Percentiles rank a stretch among this genome's conserved stretches.
Conservation (phyloP, 2,888 invertebrate species). For the Masnerella sp. region DNA sequence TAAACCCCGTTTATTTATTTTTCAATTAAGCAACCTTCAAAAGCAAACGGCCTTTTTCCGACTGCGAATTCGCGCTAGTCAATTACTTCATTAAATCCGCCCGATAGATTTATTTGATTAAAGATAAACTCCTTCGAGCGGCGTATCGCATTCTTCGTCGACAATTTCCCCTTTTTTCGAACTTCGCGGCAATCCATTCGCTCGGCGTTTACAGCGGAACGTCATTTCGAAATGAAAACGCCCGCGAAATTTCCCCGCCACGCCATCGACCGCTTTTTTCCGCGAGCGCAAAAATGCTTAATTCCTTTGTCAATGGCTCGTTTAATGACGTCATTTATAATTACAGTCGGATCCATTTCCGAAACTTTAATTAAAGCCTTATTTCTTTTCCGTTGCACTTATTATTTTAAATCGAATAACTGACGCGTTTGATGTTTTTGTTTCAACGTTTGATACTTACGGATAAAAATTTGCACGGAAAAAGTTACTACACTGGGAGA, state of each 20-base stretch:
- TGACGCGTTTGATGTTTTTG: too few species aligned
- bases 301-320: too few species aligned
- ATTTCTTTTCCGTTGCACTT: too few species aligned
- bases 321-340: too few species aligned
- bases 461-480: too few species aligned
- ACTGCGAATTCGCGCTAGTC: constrained; percentile 35
- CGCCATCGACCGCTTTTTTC: too few species aligned
- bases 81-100: constrained; percentile 56
- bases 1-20: constrained; percentile 42
- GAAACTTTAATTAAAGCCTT: too few species aligned
- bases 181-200: constrained; percentile 36
- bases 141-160: constrained; percentile 50
- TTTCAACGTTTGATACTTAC: too few species aligned
- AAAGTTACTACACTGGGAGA: too few species aligned
- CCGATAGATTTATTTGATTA: constrained; percentile 56
- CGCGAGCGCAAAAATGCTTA: too few species aligned
- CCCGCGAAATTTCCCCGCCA: constrained; percentile 26
- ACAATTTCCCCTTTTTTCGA: constrained; percentile 45
- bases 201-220: constrained; percentile 38
- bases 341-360: too few species aligned
- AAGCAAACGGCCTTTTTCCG: constrained; percentile 17
- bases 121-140: constrained; percentile 53
- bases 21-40: constrained; percentile 32
- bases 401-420: too few species aligned
- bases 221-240: constrained; percentile 53